A percentile compares a stretch with the other conserved stretches of the same genome.
Conservation (phyloP, 2,888 invertebrate species). For the Trachelus iudaicus region DNA sequence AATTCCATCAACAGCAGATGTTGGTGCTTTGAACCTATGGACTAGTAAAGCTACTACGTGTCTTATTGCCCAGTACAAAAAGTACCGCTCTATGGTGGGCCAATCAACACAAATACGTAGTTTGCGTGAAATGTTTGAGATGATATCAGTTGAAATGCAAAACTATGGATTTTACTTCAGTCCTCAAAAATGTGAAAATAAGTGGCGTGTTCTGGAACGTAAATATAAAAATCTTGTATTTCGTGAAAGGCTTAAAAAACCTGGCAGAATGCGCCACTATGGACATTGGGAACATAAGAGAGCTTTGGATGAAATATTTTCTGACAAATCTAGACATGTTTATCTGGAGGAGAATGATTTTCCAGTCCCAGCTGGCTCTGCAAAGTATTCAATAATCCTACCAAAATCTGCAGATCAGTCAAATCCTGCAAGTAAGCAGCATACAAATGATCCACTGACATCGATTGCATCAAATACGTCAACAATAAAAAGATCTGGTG, state of each 20-base stretch:
- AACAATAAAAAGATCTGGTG: constrained; percentile 2
- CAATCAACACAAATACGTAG: constrained; percentile 51
- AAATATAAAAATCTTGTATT: constrained; percentile 57
- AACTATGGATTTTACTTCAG: constrained; percentile 49
- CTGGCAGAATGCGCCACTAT: constrained; percentile 56
- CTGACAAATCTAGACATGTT: constrained; percentile 42
- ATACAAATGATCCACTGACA: constrained; percentile 9
- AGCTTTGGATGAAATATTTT: constrained; percentile 56
- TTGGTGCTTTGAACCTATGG: constrained; percentile 48
- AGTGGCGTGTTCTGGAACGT: constrained; percentile 58
- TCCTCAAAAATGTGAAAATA: constrained; percentile 59
- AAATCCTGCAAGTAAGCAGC: neutral
- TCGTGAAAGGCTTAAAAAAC: constrained; percentile 54
- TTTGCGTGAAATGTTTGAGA: constrained; percentile 58
- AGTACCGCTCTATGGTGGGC: constrained; percentile 52
- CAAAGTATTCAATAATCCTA: constrained; percentile 31
- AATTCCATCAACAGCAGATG: constrained; percentile 34
- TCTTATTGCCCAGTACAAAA: constrained; percentile 54
- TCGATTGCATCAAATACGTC: neutral
- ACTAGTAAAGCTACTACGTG: constrained; percentile 55
- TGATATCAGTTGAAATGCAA: constrained; percentile 56
- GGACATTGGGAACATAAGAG: constrained; percentile 58
- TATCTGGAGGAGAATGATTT: constrained; percentile 45
- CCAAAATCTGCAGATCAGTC: constrained; percentile 26
- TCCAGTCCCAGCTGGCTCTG: constrained; percentile 28